These are phyloP conservation scores for Monochamus saltuarius DNA, from an alignment of 1,140 invertebrate species.

Conservation along the genomic window DNA sequence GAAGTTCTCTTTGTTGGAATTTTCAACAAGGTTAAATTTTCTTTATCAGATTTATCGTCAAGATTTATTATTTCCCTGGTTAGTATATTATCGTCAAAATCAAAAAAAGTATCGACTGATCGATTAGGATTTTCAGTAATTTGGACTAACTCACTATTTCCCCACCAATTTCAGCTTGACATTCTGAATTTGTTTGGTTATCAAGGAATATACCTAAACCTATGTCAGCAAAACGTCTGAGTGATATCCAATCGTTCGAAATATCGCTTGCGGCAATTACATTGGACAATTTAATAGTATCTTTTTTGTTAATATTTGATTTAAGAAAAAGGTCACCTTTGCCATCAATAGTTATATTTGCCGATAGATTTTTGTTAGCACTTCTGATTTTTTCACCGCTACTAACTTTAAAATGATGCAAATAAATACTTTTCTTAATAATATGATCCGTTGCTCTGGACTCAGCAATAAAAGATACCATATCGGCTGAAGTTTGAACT, in stretches of 20 bases:
- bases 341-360: conserved; percentile 15
- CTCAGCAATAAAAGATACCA: conserved; percentile 1
- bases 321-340: conserved; percentile 5
- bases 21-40: conserved; percentile 3
- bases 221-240: conserved; percentile 18
- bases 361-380: conserved; percentile 11
- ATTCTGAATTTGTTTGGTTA: conserved; percentile 5
- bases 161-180: conserved; percentile 5
- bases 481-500: not conserved
- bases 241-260: conserved; percentile 12
- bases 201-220: conserved; percentile 15
- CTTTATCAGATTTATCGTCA: not conserved
- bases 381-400: too few species aligned
- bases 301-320: conserved; percentile 4
- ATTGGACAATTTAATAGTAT: conserved; percentile 9
- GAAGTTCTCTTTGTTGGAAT: not conserved
- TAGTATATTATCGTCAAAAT: not conserved
- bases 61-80: conserved; percentile 2
- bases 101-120: too few species aligned
- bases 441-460: conserved; percentile 12
- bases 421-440: conserved; percentile 10
- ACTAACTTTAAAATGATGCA: not conserved
- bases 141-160: conserved; percentile 1
- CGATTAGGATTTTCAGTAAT: conserved; percentile 1
- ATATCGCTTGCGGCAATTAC: conserved; percentile 11